phyloP scores from a whole-genome alignment of 2,888 invertebrate species.

The Argyra leucocephala region DNA sequence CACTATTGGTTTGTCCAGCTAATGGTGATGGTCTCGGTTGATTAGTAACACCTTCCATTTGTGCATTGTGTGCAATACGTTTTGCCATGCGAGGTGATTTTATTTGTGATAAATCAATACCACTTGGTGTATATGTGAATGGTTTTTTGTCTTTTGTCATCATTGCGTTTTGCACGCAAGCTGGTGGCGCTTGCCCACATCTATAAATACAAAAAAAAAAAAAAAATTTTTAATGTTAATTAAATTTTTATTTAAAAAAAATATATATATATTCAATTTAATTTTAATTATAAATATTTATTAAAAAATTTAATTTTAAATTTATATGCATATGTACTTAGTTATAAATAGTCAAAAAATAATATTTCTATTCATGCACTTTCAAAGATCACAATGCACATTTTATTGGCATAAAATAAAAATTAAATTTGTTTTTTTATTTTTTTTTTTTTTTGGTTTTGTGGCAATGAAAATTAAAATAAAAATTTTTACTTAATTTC shows the following conservation, averaged over 20 bases:
- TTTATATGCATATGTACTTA: too few species aligned
- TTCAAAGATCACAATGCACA: too few species aligned
- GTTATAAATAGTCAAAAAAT: too few species aligned
- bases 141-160: constrained; percentile 94
- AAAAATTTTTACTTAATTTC: too few species aligned
- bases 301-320: too few species aligned
- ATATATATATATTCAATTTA: neutral
- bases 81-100: constrained; percentile 82
- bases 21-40: constrained; percentile 48
- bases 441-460: too few species aligned
- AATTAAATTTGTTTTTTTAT: too few species aligned
- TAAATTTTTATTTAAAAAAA: neutral
- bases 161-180: constrained; percentile 87
- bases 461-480: too few species aligned
- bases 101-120: constrained; percentile 82
- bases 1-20: constrained; percentile 36
- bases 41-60: constrained; percentile 56
- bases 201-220: constrained; percentile 24
- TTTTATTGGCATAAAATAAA: too few species aligned
- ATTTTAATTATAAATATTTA: too few species aligned
- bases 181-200: constrained; percentile 55
- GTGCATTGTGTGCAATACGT: constrained; percentile 59
- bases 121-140: constrained; percentile 92
- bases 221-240: neutral
- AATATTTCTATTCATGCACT: too few species aligned